phyloP scores from a whole-genome alignment of 1,140 invertebrate genomes.

The Bombus affinis region DNA sequence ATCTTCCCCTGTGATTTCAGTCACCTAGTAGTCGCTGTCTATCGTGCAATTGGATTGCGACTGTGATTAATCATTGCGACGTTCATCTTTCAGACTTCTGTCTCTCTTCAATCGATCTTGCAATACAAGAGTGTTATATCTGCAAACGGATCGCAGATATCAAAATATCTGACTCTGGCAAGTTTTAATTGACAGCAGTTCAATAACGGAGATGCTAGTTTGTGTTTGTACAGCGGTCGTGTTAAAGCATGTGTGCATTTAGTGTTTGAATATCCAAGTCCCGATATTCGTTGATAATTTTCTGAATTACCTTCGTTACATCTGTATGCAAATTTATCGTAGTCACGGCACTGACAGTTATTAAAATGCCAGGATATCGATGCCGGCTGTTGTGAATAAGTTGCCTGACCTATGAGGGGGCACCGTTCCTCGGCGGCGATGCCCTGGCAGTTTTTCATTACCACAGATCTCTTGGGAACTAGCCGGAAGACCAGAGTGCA shows the following conservation, averaged over 20 bases:
- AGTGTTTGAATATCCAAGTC: not conserved
- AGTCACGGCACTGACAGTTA: not conserved
- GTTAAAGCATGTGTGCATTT: not conserved
- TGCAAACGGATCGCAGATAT: not conserved
- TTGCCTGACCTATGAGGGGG: slow-evolving; percentile 5
- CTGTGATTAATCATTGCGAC: slow-evolving; percentile 22
- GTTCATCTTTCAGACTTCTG: slow-evolving; percentile 4
- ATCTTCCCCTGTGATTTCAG: slow-evolving; percentile 8
- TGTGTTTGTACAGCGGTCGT: not conserved
- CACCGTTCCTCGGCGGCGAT: not conserved
- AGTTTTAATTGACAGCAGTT: not conserved
- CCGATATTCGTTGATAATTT: not conserved
- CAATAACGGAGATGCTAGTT: not conserved
- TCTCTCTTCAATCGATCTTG: not conserved
- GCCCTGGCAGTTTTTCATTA: slow-evolving; percentile 41
- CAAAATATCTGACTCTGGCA: not conserved
- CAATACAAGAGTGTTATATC: not conserved
- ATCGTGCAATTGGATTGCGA: slow-evolving; percentile 19
- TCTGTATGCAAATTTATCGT: not conserved
- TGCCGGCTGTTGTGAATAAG: not conserved
- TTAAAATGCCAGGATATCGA: slow-evolving; percentile 2
- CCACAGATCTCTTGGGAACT: slow-evolving; percentile 39
- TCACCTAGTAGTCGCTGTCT: slow-evolving; percentile 22
- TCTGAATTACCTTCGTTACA: not conserved
- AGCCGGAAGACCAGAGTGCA: slow-evolving; percentile 45